Conservation (phyloP, 2,888 invertebrate genomes). For the Hirtodrosophila alboralis region DNA sequence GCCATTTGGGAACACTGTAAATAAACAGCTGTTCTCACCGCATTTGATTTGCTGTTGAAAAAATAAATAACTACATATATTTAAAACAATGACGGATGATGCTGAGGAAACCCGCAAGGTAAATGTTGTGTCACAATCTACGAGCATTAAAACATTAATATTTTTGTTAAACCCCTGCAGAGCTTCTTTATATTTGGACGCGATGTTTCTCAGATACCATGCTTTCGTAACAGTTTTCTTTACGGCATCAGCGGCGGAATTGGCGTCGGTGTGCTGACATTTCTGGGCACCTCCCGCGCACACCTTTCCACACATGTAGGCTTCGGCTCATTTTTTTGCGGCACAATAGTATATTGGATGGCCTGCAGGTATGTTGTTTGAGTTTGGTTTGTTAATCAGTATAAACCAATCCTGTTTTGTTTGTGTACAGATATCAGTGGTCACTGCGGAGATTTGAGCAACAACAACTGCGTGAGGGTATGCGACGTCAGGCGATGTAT, state of each 20-base stretch:
- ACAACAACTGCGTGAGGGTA: constrained; percentile 86
- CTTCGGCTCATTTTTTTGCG: constrained; percentile 87
- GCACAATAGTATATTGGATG: constrained; percentile 89
- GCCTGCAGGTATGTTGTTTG: constrained; percentile 84
- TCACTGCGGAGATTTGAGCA: constrained; percentile 88
- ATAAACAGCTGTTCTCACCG: constrained; percentile 54
- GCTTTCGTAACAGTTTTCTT: constrained; percentile 91
- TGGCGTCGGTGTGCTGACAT: constrained; percentile 87
- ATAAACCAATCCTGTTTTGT: neutral
- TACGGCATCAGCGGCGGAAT: constrained; percentile 90
- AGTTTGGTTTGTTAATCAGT: neutral
- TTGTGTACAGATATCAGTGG: constrained; percentile 86
- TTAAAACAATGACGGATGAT: constrained; percentile 61
- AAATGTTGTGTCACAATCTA: neutral
- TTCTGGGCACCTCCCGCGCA: constrained; percentile 90
- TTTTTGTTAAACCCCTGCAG: constrained; percentile 16
- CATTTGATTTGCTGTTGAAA: constrained; percentile 27
- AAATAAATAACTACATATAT: constrained; percentile 5
- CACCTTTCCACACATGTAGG: constrained; percentile 87
- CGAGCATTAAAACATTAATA: neutral
- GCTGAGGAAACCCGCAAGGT: constrained; percentile 65
- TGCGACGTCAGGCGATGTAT: constrained; percentile 86
- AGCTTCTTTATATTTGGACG: constrained; percentile 87
- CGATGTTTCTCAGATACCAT: constrained; percentile 90
- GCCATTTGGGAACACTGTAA: constrained; percentile 33